These are phyloP conservation scores for Dunckerocampus dactyliophorus DNA, from an alignment of 2,113 vertebrate species.

Conservation along the genomic window DNA sequence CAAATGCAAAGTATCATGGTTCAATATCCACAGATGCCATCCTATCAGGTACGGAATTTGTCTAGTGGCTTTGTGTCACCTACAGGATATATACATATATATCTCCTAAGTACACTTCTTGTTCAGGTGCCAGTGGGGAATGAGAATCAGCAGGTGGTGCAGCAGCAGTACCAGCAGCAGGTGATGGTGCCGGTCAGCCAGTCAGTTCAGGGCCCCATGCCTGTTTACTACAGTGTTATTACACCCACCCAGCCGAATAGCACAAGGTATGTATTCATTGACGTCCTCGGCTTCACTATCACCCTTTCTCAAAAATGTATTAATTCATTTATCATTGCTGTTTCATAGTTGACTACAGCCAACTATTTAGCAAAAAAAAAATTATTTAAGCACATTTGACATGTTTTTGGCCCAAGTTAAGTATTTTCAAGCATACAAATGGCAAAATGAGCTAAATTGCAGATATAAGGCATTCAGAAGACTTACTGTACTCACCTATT, in stretches of 20 bases:
- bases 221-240: slow-evolving; percentile 96
- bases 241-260: slow-evolving; percentile 92
- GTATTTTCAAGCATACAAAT: too few relatives aligned
- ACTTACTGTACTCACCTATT: too few relatives aligned
- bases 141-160: slow-evolving; percentile 91
- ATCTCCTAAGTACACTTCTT: neutral
- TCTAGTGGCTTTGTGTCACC: neutral
- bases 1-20: slow-evolving; percentile 98
- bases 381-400: too few relatives aligned
- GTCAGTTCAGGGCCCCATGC: slow-evolving; percentile 89
- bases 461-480: too few relatives aligned
- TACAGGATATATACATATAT: too few relatives aligned
- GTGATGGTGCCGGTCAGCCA: slow-evolving; percentile 93
- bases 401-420: too few relatives aligned
- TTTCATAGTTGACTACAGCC: too few relatives aligned
- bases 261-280: slow-evolving; percentile 76
- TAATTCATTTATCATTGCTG: too few relatives aligned
- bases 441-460: too few relatives aligned
- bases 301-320: too few relatives aligned
- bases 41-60: slow-evolving; percentile 83
- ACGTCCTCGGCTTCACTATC: neutral
- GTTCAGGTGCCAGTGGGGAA: slow-evolving; percentile 87
- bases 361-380: too few relatives aligned
- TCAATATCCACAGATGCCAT: slow-evolving; percentile 94
- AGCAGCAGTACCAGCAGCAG: slow-evolving; percentile 93